Percentiles rank a stretch among this genome's conserved stretches.
Evolutionary conservation across 2,113 vertebrate genomes (phyloP).

Genomic region (Pterocles gutturalis): DNA sequence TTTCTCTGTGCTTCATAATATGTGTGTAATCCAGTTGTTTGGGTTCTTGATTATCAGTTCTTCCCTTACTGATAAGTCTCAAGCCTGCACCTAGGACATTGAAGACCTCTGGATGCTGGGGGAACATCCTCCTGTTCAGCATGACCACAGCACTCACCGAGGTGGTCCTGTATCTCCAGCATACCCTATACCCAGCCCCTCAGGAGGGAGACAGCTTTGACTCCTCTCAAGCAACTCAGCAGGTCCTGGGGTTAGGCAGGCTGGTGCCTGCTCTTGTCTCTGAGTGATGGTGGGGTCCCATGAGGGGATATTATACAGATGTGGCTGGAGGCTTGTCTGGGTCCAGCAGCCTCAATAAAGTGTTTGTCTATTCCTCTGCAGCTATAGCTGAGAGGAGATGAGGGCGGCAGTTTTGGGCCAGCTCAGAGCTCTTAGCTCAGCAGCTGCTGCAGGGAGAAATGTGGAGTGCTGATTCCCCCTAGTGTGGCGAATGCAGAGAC

Average conservation of each 20-base stretch:
- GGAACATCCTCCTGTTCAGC: neutral
- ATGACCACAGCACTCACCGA: rapidly evolving
- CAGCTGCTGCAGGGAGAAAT: neutral
- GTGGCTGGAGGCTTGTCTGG: neutral
- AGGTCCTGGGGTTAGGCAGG: neutral
- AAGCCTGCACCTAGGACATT: neutral
- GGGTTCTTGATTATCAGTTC: neutral
- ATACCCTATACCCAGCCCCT: neutral
- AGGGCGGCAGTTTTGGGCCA: rapidly evolving
- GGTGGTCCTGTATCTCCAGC: neutral
- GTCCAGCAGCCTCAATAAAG: neutral
- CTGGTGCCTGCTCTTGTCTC: neutral
- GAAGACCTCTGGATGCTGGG: rapidly evolving
- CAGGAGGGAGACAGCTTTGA: neutral
- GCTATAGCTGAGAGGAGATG: neutral
- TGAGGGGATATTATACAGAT: rapidly evolving
- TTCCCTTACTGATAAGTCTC: neutral
- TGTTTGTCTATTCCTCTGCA: neutral
- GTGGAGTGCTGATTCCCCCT: constrained; percentile 73
- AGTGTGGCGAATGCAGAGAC: constrained; percentile 4
- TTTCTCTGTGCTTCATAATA: neutral
- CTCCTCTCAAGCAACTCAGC: neutral
- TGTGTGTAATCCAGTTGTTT: neutral
- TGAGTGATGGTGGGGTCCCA: rapidly evolving
- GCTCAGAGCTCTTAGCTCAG: neutral